Base-by-base conservation (phyloP, 2,797 vertebrate species). In the Crypturellus tataupa region DNA sequence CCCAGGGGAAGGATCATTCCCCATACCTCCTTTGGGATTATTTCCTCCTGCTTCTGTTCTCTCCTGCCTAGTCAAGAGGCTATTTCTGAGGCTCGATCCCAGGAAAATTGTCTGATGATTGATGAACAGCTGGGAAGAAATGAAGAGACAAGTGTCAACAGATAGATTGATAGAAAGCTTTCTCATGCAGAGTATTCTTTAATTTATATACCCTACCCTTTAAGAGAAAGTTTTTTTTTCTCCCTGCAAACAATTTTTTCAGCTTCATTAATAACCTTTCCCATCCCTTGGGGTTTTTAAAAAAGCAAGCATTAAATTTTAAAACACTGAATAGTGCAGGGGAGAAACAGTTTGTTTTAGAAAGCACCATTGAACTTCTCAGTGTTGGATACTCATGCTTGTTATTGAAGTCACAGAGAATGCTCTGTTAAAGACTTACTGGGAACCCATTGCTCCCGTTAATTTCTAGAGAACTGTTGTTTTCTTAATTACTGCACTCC, bases 11-110 rank as follows among this genome's bases (percentile, higher is more conserved):
- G 5, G n/a, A 65, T 9, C 35, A 40, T 60, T 15, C 20, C 20
- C 4, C 29, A 9, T 0, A 0, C 5, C 5, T 3, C 3, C 8
- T 17, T 55, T 4, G 0, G 18, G 24, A 80, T 5, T 2, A 80
- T 5, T 2, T 58, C 40, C 24, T 85, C 23, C 53, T 40, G 29
- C 24, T 60, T 47, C 35, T 82, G 1, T 27, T 70, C 58, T 31
- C 4, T 60, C 29, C 73, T 31, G n/a, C 9, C 13, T 75, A 70
- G 46, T 10, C 46, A 67, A 51, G 18, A 42, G 16, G 6, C n/a
- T 70, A 17, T 67, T 67, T 35, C 44, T 44, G 14, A n/a, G 12
- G 15, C 21, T 11, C 1, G 46, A 40, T 9, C 31, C 23, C 35
- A 23, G 39, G 24, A 31, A 2, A 2, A 29, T 24, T 25, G 12